These are phyloP conservation scores for Acholoe squamosa DNA, from an alignment of 2,888 invertebrate species.

Conservation along the genomic window DNA sequence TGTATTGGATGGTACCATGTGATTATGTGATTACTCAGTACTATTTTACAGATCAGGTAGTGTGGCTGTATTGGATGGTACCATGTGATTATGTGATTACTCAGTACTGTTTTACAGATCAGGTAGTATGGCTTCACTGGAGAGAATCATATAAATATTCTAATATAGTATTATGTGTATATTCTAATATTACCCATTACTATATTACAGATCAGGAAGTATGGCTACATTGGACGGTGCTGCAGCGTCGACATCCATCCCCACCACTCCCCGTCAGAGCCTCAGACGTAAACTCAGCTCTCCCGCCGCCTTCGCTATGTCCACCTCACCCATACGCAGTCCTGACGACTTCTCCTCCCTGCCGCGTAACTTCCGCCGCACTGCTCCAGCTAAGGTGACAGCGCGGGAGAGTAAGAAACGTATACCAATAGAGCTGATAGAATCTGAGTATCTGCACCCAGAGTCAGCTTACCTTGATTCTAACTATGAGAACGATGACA, in stretches of 20 bases:
- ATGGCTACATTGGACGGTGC: constrained; percentile 25
- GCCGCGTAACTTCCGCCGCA: constrained; percentile 31
- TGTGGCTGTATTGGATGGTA: too few species aligned
- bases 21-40: too few species aligned
- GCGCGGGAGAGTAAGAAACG: background rate
- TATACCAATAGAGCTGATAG: constrained; percentile 3
- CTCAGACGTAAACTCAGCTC: background rate
- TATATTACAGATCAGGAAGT: background rate
- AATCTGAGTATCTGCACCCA: constrained; percentile 23
- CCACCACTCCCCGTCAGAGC: constrained; percentile 12
- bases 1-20: too few species aligned
- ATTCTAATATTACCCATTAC: background rate
- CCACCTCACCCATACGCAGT: background rate
- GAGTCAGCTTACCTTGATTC: background rate
- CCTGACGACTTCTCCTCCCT: constrained; percentile 33
- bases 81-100: too few species aligned
- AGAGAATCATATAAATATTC: too few species aligned
- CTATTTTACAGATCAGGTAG: too few species aligned
- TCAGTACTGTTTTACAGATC: too few species aligned
- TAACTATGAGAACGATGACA: background rate
- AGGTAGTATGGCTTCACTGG: too few species aligned
- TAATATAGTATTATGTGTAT: too few species aligned
- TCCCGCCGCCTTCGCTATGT: background rate
- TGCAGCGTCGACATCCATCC: background rate
- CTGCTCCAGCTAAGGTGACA: background rate